Evolutionary conservation across 2,888 invertebrate species (phyloP), one percentile per base, ranked within the genome.

Genomic region (Choristoneura rosaceana): DNA sequence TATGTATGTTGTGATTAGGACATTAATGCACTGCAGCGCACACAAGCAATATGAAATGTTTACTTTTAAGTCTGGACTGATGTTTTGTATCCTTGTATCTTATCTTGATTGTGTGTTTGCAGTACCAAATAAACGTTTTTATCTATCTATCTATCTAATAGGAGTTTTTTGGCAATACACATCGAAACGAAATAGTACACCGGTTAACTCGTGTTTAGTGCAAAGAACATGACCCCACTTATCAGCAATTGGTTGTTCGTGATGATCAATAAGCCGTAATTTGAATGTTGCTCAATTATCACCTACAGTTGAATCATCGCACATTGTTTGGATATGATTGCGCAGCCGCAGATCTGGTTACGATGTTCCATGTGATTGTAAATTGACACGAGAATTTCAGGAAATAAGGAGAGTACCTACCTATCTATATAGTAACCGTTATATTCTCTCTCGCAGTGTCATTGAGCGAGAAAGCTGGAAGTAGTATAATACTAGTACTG

Each of bases 281-380:
- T 45, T 50, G 59, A 60, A 59, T 64, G 73, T 58, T 34, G 67
- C 25, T 15, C 60, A 68, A 64, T 73, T 73, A 73, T 69, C 73
- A 73, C 73, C 52, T 73, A 3, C n/a, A 50, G 50, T 69, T 71
- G 71, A 71, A 69, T 73, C 73, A 73, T 60, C 59, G 69, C 4
- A 50, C 1, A 62, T 71, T 65, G 66, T 58, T 68, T 63, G 47
- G 59, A 41, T 64, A 41, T 58, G 67, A 68, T 63, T 71, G 71
- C 67, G 67, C 71, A 47, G 50, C 10, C 61, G 63, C 50, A 25
- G 55, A 17, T 43, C 43, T 17, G 61, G 43, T 62, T 62, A 66
- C 55, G 34, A 15, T 4, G 33, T 50, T 68, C 38, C 52, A 64
- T 69, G 52, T 15, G 43, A 68, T 59, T 52, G 50, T 64, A 41